Conservation (phyloP, 1,140 invertebrate genomes). For the Camponotus floridanus region DNA sequence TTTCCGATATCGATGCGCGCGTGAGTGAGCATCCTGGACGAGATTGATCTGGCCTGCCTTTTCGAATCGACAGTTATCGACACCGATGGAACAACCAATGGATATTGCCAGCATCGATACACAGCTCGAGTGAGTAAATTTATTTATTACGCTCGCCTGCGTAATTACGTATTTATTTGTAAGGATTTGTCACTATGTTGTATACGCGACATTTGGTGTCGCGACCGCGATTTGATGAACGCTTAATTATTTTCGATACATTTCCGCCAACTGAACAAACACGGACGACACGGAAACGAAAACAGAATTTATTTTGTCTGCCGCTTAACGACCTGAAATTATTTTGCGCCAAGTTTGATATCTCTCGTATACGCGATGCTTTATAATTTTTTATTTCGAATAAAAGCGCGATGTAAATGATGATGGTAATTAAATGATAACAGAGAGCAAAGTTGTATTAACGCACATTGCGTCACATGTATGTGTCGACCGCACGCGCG, state of each 20-base stretch:
- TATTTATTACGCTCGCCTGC: conserved; percentile 36
- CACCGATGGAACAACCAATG: not conserved
- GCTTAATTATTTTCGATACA: conserved; percentile 47
- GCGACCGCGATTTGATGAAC: conserved; percentile 32
- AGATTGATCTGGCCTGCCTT: not conserved
- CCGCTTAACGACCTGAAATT: conserved; percentile 15
- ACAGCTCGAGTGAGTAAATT: conserved; percentile 37
- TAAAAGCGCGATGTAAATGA: conserved; percentile 37
- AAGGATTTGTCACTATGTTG: not conserved
- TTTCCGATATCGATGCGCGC: conserved; percentile 1
- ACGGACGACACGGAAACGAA: no score
- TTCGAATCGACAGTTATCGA: not conserved
- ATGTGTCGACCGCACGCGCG: not conserved
- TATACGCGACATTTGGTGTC: not conserved
- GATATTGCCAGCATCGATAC: conserved; percentile 19
- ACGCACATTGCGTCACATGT: not conserved
- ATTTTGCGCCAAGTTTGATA: not conserved
- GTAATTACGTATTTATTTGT: conserved; percentile 57
- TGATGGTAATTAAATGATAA: conserved; percentile 30
- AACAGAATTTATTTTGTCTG: conserved; percentile 25
- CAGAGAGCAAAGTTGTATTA: not conserved
- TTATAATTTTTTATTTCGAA: conserved; percentile 26
- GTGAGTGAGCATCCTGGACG: not conserved
- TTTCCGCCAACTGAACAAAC: conserved; percentile 12
- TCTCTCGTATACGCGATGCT: not conserved